A percentile compares a stretch with the other conserved stretches of the same genome.
phyloP scores from a whole-genome alignment of 2,888 invertebrate species.

The Plagodis pulveraria region DNA sequence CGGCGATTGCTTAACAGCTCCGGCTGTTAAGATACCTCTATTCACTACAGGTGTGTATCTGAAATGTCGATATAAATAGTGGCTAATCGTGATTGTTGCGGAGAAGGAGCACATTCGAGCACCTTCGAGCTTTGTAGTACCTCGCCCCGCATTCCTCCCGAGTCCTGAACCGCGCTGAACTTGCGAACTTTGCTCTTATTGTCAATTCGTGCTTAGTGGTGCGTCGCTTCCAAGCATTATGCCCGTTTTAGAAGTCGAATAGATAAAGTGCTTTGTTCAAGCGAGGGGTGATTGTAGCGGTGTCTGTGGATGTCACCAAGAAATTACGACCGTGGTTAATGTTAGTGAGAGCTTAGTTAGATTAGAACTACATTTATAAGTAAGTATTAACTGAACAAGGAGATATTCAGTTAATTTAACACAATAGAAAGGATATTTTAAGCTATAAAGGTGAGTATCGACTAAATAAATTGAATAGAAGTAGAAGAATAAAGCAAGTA shows the following conservation, averaged over 20 bases:
- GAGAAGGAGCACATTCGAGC: slow-evolving; percentile 53
- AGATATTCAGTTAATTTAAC: too few species aligned
- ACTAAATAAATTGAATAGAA: too few species aligned
- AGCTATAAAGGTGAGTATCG: too few species aligned
- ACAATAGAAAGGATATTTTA: too few species aligned
- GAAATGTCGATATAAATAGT: slow-evolving; percentile 75
- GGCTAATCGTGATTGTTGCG: slow-evolving; percentile 76
- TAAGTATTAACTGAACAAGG: too few species aligned
- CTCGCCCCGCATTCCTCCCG: slow-evolving; percentile 76
- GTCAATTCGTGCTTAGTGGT: slow-evolving; percentile 80
- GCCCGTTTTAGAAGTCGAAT: slow-evolving; percentile 63
- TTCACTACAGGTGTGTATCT: slow-evolving; percentile 56
- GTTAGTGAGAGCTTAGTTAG: neutral
- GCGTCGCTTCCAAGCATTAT: slow-evolving; percentile 70
- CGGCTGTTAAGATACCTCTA: slow-evolving; percentile 45
- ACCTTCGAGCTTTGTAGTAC: slow-evolving; percentile 27
- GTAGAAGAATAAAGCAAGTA: too few species aligned
- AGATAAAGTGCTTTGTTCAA: slow-evolving; percentile 63
- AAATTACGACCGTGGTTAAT: slow-evolving; percentile 16
- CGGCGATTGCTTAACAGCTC: slow-evolving; percentile 31
- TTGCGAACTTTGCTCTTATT: slow-evolving; percentile 77
- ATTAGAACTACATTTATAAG: too few species aligned
- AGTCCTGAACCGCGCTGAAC: slow-evolving; percentile 81
- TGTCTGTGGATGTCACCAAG: slow-evolving; percentile 27
- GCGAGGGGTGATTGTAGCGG: slow-evolving; percentile 56